Conservation (phyloP, 1,140 invertebrate species). For the Holotrichia oblita region DNA sequence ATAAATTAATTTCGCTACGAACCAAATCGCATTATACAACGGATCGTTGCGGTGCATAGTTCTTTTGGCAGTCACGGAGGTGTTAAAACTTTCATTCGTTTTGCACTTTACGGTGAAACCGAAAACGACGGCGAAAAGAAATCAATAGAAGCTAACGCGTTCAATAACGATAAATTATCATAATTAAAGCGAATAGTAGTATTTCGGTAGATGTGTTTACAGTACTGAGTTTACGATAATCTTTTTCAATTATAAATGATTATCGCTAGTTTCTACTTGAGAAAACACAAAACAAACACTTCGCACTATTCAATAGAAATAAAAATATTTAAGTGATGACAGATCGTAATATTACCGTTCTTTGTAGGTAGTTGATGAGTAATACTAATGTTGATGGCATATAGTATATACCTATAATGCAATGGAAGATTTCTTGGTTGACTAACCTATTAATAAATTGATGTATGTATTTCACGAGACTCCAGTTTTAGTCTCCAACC, state of each 20-base stretch:
- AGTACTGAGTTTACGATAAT: background rate
- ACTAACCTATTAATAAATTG: too few species aligned
- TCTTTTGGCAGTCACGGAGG: background rate
- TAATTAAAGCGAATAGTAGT: constrained; percentile 14
- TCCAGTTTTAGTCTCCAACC: too few species aligned
- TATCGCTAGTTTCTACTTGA: constrained; percentile 3
- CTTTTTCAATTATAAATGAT: constrained; percentile 22
- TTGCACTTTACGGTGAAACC: background rate
- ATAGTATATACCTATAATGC: too few species aligned
- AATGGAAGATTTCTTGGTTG: too few species aligned
- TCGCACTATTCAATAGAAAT: background rate
- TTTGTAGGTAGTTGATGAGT: too few species aligned
- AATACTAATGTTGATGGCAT: too few species aligned
- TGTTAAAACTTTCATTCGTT: constrained; percentile 37
- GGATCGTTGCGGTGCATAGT: background rate
- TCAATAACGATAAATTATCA: background rate
- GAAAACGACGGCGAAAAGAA: constrained; percentile 11
- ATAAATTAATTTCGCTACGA: constrained; percentile 21
- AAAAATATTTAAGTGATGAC: background rate
- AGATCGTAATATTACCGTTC: too few species aligned
- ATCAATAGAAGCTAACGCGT: background rate
- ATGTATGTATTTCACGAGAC: too few species aligned
- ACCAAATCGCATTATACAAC: constrained; percentile 33
- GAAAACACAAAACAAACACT: background rate
- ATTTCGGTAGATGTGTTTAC: background rate